phyloP scores from a whole-genome alignment of 2,888 invertebrate genomes.

The Erebia epiphron region DNA sequence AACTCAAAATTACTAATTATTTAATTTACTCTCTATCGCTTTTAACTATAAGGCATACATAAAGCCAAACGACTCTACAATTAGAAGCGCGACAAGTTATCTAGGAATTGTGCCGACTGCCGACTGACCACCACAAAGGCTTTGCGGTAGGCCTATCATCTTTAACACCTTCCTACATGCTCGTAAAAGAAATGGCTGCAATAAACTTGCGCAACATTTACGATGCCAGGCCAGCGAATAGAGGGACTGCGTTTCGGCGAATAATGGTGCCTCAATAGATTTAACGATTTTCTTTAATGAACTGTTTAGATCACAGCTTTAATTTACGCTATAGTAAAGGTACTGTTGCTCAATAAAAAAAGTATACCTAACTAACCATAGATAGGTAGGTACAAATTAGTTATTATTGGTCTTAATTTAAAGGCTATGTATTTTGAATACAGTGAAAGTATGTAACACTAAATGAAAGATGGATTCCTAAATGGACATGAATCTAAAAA shows the following conservation, averaged over 20 bases:
- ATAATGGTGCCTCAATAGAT: constrained; percentile 32
- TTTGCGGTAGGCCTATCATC: constrained; percentile 27
- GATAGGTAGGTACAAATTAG: no score
- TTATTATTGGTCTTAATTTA: no score
- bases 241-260: constrained; percentile 26
- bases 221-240: constrained; percentile 21
- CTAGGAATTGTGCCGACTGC: not conserved
- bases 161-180: constrained; percentile 31
- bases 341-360: constrained; percentile 19
- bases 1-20: no score
- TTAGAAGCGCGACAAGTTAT: not conserved
- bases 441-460: no score
- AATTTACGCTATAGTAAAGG: constrained; percentile 8
- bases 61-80: not conserved
- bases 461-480: not conserved
- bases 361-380: not conserved
- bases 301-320: constrained; percentile 24
- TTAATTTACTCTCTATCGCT: no score
- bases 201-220: constrained; percentile 37
- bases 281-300: constrained; percentile 36
- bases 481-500: not conserved
- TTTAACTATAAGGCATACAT: not conserved
- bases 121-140: constrained; percentile 5
- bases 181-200: constrained; percentile 31
- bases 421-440: no score